These are phyloP conservation scores for human (Homo sapiens) DNA, from an alignment of 2,113 vertebrate species.

Conservation along the genomic window DNA sequence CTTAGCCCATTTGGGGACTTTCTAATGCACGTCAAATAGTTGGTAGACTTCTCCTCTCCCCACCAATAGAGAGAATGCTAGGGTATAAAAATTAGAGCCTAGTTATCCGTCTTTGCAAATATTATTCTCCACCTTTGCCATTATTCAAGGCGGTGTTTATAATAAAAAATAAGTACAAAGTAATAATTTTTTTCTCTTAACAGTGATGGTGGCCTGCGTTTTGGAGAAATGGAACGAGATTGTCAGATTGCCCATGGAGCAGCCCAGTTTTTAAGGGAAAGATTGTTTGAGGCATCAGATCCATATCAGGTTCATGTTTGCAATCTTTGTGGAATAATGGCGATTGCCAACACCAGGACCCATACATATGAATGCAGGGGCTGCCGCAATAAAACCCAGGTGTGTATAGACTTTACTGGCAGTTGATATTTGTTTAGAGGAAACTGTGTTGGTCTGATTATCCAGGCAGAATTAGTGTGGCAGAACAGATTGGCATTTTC, in stretches of 20 bases:
- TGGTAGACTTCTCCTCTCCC: neutral
- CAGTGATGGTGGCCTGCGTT: slow-evolving; percentile 97
- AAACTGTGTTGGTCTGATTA: neutral
- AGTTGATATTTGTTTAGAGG: neutral
- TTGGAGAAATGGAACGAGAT: slow-evolving; percentile 99
- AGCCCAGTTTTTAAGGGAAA: slow-evolving; percentile 96
- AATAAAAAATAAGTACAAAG: neutral
- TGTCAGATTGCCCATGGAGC: slow-evolving; percentile 99
- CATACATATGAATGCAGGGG: slow-evolving; percentile 98
- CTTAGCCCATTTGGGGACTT: neutral
- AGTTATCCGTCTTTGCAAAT: neutral
- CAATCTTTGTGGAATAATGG: slow-evolving; percentile 98
- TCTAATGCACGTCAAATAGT: neutral
- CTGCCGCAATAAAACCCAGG: slow-evolving; percentile 99
- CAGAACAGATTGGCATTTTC: neutral
- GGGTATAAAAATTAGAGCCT: neutral
- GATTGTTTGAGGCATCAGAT: slow-evolving; percentile 97
- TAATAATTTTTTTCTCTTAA: neutral
- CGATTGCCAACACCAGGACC: slow-evolving; percentile 97
- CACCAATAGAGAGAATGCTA: neutral
- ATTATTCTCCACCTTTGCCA: neutral
- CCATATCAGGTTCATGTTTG: slow-evolving; percentile 98
- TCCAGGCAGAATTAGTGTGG: neutral
- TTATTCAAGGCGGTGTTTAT: neutral
- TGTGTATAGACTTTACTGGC: slow-evolving; percentile 66